These are phyloP conservation scores for Drosophila sordidula DNA, from an alignment of 2,888 invertebrate species.

Conservation along the genomic window DNA sequence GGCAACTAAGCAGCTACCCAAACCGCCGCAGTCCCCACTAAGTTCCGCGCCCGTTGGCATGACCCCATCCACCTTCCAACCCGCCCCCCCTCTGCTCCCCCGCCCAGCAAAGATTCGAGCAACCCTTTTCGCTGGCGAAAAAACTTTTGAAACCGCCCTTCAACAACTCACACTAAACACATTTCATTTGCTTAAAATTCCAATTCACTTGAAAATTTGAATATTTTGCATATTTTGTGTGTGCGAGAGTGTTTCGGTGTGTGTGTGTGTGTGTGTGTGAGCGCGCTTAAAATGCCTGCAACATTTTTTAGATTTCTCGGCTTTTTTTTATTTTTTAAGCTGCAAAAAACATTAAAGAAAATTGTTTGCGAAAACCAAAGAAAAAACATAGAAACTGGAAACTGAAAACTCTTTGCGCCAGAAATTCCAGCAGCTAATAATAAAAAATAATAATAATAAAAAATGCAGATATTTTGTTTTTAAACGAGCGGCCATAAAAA, in stretches of 20 bases:
- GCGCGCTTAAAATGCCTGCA: slow-evolving; percentile 51
- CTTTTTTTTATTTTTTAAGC: slow-evolving; percentile 27
- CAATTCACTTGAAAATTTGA: slow-evolving; percentile 77
- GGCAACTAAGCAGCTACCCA: slow-evolving; percentile 56
- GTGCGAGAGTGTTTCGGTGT: slow-evolving; percentile 15
- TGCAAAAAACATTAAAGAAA: slow-evolving; percentile 46
- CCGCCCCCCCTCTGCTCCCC: background rate
- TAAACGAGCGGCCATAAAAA: slow-evolving; percentile 65
- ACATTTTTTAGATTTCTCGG: slow-evolving; percentile 60
- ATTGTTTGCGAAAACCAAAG: slow-evolving; percentile 33
- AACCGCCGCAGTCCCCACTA: slow-evolving; percentile 9
- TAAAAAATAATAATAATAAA: slow-evolving; percentile 62
- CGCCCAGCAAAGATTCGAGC: slow-evolving; percentile 9
- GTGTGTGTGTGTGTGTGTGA: slow-evolving; percentile 12
- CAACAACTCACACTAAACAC: slow-evolving; percentile 52
- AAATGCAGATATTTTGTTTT: slow-evolving; percentile 55
- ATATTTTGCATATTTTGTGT: slow-evolving; percentile 76
- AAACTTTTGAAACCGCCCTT: slow-evolving; percentile 38
- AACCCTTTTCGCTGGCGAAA: slow-evolving; percentile 43
- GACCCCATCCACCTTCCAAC: no score
- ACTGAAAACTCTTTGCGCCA: slow-evolving; percentile 54
- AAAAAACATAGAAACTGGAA: slow-evolving; percentile 6
- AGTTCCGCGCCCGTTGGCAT: slow-evolving; percentile 6
- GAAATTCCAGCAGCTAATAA: slow-evolving; percentile 74
- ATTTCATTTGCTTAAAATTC: slow-evolving; percentile 79